Evolutionary conservation across 53 echinoderm and acorn worm species (phyloP).

Genomic region (Crossaster papposus): DNA sequence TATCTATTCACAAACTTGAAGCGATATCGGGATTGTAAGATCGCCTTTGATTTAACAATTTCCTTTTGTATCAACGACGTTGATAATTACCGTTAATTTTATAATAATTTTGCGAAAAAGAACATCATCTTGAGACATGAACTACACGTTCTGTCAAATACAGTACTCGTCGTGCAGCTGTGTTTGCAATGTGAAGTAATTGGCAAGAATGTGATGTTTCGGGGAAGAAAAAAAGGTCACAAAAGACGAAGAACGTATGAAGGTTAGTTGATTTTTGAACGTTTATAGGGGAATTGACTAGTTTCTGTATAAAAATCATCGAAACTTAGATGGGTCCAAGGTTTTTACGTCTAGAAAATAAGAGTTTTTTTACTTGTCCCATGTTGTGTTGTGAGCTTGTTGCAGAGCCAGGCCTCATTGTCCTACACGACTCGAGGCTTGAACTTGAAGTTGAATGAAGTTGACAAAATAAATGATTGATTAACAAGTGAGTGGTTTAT

Average conservation of each 20-base stretch:
- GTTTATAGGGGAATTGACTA: too few species aligned
- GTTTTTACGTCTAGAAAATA: background rate
- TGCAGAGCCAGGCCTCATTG: too few species aligned
- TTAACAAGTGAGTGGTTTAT: too few species aligned
- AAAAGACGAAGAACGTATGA: conserved; percentile 2
- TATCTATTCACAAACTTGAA: background rate
- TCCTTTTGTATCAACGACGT: background rate
- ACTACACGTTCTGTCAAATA: conserved; percentile 30
- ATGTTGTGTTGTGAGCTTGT: too few species aligned
- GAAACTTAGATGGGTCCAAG: background rate
- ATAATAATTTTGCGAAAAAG: background rate
- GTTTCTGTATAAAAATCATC: background rate
- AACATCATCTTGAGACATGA: background rate
- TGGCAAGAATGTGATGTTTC: conserved; percentile 28
- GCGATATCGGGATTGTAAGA: background rate
- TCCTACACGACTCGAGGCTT: too few species aligned
- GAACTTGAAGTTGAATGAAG: too few species aligned
- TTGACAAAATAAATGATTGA: too few species aligned
- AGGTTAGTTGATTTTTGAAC: conserved; percentile 2
- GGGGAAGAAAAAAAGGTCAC: background rate
- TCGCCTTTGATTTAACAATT: background rate
- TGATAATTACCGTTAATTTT: background rate
- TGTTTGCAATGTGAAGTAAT: conserved; percentile 8
- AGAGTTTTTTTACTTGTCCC: too few species aligned
- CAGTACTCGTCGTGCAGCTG: background rate